Base-by-base conservation (phyloP, 2,888 invertebrate genomes). In the Macrophya annulata region DNA sequence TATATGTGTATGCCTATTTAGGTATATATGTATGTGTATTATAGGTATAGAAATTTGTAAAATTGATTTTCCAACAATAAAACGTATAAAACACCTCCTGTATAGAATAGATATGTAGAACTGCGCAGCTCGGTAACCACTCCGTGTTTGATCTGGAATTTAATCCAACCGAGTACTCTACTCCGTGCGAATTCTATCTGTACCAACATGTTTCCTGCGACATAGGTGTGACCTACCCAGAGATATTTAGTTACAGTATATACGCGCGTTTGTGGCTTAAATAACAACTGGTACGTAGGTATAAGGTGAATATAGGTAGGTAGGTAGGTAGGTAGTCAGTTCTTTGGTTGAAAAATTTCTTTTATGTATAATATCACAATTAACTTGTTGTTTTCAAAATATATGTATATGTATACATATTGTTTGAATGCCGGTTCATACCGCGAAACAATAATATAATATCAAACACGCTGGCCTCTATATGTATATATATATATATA, bases 181-280 rank as follows among this genome's bases (percentile, higher is more conserved):
- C 55, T 15, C 45, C 51, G 84, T 72, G 71, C 15, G 21, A 68
- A 48, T n/a, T 43, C n/a, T 15, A 48, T 37, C 40, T 72, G 45
- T 48, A 37, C 15, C 25, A 45, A 74, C 55, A 31, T 31, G 51
- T 55, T 25, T 55, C 15, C 55, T 3, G 3, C 17, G 55, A n/a
- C 17, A 74, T 37, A 77, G 62, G 59, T 51, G 48, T 40, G 83
- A 83, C 83, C 83, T 71, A 83, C 65, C 45, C 25, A 48, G 51
- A 83, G 83, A 68, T 45, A 83, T 83, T 83, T 17, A 83, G 83
- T 83, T 83, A 83, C 83, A 71, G 15, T 48, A 9, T 68, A 4
- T 31, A n/a, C n/a, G 51, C 83, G 48, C 45, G 48, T 83, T 83
- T 83, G 48, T 68, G 83, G 71, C 31, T 83, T 65, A 48, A 83